Conservation (phyloP, 1,140 invertebrate genomes). For the Drosophila mayri region DNA sequence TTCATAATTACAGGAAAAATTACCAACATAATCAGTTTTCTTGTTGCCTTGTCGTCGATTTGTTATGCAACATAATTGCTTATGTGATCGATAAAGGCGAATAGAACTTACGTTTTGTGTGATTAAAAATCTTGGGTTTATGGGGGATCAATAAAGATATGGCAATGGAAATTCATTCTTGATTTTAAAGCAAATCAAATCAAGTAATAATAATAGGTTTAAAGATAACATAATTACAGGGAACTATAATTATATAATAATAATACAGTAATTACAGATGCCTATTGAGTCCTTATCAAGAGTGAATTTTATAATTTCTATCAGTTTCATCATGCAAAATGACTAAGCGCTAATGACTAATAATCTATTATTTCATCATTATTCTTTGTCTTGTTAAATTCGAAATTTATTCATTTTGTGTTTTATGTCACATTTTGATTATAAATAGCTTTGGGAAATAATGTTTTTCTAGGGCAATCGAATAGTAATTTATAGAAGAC, state of each 20-base stretch:
- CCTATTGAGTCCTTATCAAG: not conserved
- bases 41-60: not conserved
- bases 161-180: no score
- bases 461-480: not conserved
- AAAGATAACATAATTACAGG: not conserved
- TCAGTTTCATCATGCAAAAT: not conserved
- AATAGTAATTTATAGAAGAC: not conserved
- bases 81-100: slow-evolving; percentile 6
- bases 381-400: not conserved
- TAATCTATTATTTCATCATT: not conserved
- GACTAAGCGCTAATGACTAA: not conserved
- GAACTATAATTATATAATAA: not conserved
- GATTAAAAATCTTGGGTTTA: slow-evolving; percentile 11
- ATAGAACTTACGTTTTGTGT: slow-evolving; percentile 3
- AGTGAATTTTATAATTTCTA: not conserved
- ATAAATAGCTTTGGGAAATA: not conserved
- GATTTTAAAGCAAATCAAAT: not conserved
- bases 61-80: slow-evolving; percentile 27
- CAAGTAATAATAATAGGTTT: not conserved
- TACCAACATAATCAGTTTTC: slow-evolving; percentile 27
- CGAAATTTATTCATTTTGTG: not conserved
- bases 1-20: slow-evolving; percentile 41
- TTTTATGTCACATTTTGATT: not conserved
- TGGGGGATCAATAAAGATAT: slow-evolving; percentile 3
- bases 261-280: not conserved